phyloP scores from a whole-genome alignment of 2,797 vertebrate genomes.

The Miichthys miiuy region DNA sequence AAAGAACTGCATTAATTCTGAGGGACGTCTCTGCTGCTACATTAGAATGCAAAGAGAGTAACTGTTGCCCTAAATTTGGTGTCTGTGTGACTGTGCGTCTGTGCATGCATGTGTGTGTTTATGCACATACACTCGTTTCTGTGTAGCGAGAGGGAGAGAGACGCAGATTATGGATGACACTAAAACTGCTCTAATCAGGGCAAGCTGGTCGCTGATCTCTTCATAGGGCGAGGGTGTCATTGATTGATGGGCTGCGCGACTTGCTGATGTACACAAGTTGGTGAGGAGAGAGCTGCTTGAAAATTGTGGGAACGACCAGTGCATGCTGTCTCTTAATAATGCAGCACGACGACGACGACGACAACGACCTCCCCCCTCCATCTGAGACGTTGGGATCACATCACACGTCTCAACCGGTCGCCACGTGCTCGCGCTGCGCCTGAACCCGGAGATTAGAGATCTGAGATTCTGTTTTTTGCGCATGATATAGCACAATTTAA shows the following conservation, averaged over 20 bases:
- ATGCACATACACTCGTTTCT: slow-evolving; percentile 11
- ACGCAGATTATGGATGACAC: slow-evolving; percentile 69
- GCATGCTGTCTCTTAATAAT: slow-evolving; percentile 50
- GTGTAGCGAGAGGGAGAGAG: slow-evolving; percentile 17
- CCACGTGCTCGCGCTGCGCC: slow-evolving; percentile 24
- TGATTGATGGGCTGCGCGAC: slow-evolving; percentile 73
- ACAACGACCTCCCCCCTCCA: background rate
- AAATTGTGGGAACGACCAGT: slow-evolving; percentile 51
- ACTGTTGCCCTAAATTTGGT: slow-evolving; percentile 71
- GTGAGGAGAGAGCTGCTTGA: slow-evolving; percentile 42
- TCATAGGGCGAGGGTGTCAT: slow-evolving; percentile 61
- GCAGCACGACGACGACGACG: slow-evolving; percentile 17
- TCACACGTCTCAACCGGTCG: slow-evolving; percentile 26
- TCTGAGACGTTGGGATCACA: slow-evolving; percentile 34
- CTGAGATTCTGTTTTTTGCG: slow-evolving; percentile 38
- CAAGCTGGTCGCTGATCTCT: slow-evolving; percentile 75
- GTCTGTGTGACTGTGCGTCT: slow-evolving; percentile 29
- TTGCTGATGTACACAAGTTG: slow-evolving; percentile 72
- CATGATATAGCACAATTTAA: slow-evolving; percentile 52
- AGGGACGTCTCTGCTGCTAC: slow-evolving; percentile 53
- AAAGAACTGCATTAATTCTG: slow-evolving; percentile 62
- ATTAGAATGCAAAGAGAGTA: slow-evolving; percentile 67
- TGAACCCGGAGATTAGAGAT: slow-evolving; percentile 23
- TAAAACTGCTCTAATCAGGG: slow-evolving; percentile 74
- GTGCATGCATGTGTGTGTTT: slow-evolving; percentile 23